phyloP scores from a whole-genome alignment of 2,888 invertebrate genomes.

The Biston stratarius region DNA sequence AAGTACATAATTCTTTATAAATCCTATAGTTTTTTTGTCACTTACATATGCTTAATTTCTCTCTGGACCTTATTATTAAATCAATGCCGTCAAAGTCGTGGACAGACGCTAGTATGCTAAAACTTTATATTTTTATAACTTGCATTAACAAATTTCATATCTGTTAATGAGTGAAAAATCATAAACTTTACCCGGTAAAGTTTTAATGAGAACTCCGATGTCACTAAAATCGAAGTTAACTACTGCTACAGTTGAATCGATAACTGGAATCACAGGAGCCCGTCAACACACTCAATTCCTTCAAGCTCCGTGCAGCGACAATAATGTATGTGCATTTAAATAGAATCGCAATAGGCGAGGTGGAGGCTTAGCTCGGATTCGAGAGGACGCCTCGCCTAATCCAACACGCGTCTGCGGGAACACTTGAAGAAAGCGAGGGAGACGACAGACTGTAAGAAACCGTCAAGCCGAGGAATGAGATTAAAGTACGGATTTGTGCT shows the following conservation, averaged over 20 bases:
- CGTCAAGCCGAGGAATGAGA: slow-evolving; percentile 5
- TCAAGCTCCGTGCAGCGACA: background rate
- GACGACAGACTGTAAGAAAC: slow-evolving; percentile 8
- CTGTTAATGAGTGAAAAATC: no score
- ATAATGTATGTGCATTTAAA: slow-evolving; percentile 24
- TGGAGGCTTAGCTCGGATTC: slow-evolving; percentile 11
- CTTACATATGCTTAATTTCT: background rate
- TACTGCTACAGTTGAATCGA: background rate
- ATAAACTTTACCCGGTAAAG: no score
- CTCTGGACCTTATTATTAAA: no score
- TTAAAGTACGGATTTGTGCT: slow-evolving; percentile 9
- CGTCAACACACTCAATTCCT: background rate
- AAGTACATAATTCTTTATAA: no score
- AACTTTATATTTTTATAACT: no score
- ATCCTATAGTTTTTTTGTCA: no score
- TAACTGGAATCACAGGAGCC: background rate
- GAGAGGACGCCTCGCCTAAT: slow-evolving; percentile 11
- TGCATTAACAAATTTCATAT: no score
- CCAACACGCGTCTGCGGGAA: slow-evolving; percentile 14
- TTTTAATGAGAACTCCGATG: no score
- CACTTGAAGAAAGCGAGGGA: slow-evolving; percentile 10
- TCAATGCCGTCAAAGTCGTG: no score
- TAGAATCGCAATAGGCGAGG: slow-evolving; percentile 17
- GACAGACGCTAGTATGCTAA: no score
- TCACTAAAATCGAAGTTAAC: background rate